phyloP scores from a whole-genome alignment of 2,888 invertebrate species.

The Choristoneura rosaceana region DNA sequence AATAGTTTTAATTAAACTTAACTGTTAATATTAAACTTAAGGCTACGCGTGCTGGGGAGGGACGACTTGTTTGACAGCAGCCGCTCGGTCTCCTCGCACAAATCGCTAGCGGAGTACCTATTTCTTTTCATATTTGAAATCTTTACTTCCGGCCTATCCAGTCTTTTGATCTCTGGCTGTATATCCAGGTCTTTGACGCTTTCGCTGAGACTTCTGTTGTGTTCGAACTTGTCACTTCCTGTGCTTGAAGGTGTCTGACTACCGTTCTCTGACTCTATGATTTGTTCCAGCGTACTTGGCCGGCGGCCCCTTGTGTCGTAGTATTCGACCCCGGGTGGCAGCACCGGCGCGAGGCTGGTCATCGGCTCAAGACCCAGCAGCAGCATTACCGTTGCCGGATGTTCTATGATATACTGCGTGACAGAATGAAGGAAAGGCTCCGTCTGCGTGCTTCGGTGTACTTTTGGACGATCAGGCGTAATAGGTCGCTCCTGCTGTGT shows the following conservation, averaged over 20 bases:
- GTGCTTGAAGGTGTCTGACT: conserved; percentile 79
- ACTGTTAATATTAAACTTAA: conserved; percentile 84
- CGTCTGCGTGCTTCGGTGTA: conserved; percentile 86
- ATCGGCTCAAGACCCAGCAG: conserved; percentile 90
- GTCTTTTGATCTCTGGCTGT: conserved; percentile 68
- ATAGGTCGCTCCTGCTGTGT: conserved; percentile 73
- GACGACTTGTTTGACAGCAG: conserved; percentile 84
- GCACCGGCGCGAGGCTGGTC: conserved; percentile 71
- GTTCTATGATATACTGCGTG: conserved; percentile 88
- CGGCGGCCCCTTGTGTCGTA: conserved; percentile 72
- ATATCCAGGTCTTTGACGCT: conserved; percentile 68
- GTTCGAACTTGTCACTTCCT: conserved; percentile 70
- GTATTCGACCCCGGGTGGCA: conserved; percentile 79
- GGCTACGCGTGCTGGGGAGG: conserved; percentile 87
- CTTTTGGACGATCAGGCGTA: conserved; percentile 74
- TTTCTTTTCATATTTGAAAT: conserved; percentile 75
- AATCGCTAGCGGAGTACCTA: conserved; percentile 89
- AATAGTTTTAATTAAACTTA: conserved; percentile 63
- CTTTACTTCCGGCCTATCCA: conserved; percentile 67
- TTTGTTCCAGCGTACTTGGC: conserved; percentile 76
- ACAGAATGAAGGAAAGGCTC: conserved; percentile 86
- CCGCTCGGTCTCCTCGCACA: conserved; percentile 85
- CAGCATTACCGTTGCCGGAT: conserved; percentile 90
- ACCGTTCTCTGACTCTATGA: conserved; percentile 76
- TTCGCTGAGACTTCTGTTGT: conserved; percentile 64